Percentiles rank a stretch among this genome's conserved stretches.
These are phyloP conservation scores for Calosoma granatense DNA, from an alignment of 1,140 invertebrate genomes.

Conservation along the genomic window DNA sequence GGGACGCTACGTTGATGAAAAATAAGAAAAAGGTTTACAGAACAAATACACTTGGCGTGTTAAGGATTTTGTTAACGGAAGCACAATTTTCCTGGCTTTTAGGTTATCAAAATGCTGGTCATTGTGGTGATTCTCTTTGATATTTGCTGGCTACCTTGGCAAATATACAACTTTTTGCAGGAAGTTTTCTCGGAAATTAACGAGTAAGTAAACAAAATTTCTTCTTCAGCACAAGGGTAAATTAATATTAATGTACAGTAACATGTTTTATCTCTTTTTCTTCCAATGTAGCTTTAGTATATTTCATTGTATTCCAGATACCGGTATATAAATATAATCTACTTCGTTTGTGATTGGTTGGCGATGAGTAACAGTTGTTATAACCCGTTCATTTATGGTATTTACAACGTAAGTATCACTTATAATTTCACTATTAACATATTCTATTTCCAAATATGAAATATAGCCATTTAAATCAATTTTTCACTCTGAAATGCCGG, in stretches of 20 bases:
- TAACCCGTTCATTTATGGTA: slow-evolving; percentile 78
- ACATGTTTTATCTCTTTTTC: slow-evolving; percentile 18
- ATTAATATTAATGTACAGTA: slow-evolving; percentile 7
- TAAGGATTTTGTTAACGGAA: too few relatives aligned
- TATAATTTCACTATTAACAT: slow-evolving; percentile 2
- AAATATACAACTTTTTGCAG: slow-evolving; percentile 62
- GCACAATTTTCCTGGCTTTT: too few relatives aligned
- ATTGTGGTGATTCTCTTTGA: slow-evolving; percentile 71
- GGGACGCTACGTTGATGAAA: slow-evolving; percentile 62
- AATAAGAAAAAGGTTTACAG: slow-evolving; percentile 66
- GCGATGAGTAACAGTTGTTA: slow-evolving; percentile 81
- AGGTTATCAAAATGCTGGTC: slow-evolving; percentile 81
- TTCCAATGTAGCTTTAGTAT: too few relatives aligned
- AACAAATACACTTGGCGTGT: too few relatives aligned
- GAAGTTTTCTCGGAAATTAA: slow-evolving; percentile 60
- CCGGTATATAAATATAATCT: slow-evolving; percentile 65
- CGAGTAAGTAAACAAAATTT: slow-evolving; percentile 55
- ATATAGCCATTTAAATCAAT: slow-evolving; percentile 7
- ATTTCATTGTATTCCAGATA: slow-evolving; percentile 42
- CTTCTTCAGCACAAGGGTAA: slow-evolving; percentile 6
- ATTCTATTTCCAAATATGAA: slow-evolving; percentile 10
- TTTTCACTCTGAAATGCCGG: too few relatives aligned
- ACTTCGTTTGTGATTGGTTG: slow-evolving; percentile 74
- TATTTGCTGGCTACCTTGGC: slow-evolving; percentile 71
- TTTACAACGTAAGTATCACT: slow-evolving; percentile 64